phyloP scores from a whole-genome alignment of 2,888 invertebrate species.

The Amblyjoppa proteus region DNA sequence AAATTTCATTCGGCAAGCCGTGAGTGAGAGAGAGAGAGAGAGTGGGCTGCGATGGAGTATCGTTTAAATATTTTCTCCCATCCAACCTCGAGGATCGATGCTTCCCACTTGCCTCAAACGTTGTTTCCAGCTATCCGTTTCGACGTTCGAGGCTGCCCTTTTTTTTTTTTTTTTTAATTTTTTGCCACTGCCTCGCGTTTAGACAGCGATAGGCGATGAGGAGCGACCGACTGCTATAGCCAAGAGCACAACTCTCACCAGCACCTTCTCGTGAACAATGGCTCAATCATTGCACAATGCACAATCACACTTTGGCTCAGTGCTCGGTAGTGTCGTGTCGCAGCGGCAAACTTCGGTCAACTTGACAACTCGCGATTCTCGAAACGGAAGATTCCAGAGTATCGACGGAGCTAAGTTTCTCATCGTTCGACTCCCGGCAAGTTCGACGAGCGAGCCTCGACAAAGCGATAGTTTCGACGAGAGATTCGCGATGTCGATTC shows the following conservation, averaged over 20 bases:
- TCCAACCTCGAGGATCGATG: constrained; percentile 24
- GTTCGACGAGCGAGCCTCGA: neutral
- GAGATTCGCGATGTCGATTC: neutral
- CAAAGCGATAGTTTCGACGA: neutral
- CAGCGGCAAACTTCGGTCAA: constrained; percentile 39
- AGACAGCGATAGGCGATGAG: neutral
- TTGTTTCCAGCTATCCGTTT: constrained; percentile 32
- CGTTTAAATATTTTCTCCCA: constrained; percentile 51
- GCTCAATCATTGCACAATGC: constrained; percentile 72
- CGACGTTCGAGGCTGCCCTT: neutral
- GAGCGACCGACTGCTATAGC: neutral
- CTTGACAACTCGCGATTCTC: constrained; percentile 11
- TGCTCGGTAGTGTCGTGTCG: constrained; percentile 23
- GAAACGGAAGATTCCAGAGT: constrained; percentile 1
- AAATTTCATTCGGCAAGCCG: constrained; percentile 46
- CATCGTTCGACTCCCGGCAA: neutral
- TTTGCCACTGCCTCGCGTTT: neutral
- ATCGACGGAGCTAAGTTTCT: constrained; percentile 24
- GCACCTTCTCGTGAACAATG: constrained; percentile 66
- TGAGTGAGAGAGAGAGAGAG: constrained; percentile 33
- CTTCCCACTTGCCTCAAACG: constrained; percentile 65
- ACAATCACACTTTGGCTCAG: constrained; percentile 69
- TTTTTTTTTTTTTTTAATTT: neutral
- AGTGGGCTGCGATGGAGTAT: constrained; percentile 28
- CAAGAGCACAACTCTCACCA: constrained; percentile 53